Conservation (phyloP, 2,113 vertebrate genomes). For the Cyrtonyx montezumae region DNA sequence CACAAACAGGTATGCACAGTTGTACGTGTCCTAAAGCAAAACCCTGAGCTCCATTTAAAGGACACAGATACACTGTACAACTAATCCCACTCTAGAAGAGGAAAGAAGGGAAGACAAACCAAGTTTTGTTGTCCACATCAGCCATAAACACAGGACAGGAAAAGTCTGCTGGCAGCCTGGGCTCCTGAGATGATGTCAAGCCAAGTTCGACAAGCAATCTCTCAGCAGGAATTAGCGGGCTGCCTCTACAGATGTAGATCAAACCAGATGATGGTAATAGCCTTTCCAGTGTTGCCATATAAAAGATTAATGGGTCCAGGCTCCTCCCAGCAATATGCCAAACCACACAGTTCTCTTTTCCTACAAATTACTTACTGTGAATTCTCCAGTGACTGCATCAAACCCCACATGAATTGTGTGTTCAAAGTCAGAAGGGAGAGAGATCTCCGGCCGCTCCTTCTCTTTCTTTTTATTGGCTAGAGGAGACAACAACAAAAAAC, state of each 20-base stretch:
- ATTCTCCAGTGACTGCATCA: constrained; percentile 95
- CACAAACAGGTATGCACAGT: not conserved
- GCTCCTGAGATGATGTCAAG: not conserved
- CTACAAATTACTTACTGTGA: constrained; percentile 85
- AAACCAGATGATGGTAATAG: not conserved
- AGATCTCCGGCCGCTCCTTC: constrained; percentile 91
- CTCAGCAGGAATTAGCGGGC: not conserved
- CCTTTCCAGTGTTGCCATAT: constrained; percentile 8
- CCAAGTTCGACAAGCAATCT: not conserved
- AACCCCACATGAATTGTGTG: constrained; percentile 98
- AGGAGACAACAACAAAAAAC: not conserved
- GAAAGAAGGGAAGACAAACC: not conserved
- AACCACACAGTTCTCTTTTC: not conserved
- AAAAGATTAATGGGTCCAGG: constrained; percentile 46
- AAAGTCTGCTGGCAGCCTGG: not conserved
- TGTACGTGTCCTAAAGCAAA: not conserved
- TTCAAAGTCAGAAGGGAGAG: constrained; percentile 96
- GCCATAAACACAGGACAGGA: not conserved
- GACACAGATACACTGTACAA: not conserved
- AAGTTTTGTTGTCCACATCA: not conserved
- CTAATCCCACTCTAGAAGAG: not conserved
- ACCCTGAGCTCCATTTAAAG: not conserved
- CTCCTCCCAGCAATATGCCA: constrained; percentile 15
- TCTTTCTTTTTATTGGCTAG: constrained; percentile 94
- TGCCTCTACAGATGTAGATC: not conserved